These are phyloP conservation scores for Torymus aiolomorphi DNA, from an alignment of 2,888 invertebrate species.

Conservation along the genomic window DNA sequence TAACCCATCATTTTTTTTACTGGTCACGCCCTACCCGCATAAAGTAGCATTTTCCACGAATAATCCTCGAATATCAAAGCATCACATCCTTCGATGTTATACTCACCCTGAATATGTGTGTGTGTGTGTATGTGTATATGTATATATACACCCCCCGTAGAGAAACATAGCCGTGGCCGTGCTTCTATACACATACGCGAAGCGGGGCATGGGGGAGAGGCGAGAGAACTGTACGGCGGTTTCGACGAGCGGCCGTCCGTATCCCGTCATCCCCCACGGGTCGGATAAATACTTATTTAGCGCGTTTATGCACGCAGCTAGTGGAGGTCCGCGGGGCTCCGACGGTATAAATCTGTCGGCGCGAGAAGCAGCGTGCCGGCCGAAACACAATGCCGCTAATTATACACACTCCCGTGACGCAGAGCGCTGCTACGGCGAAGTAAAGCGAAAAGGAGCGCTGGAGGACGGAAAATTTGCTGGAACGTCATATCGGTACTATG, in stretches of 20 bases:
- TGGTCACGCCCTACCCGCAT: not conserved
- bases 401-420: conserved; percentile 75
- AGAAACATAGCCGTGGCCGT: too few species aligned
- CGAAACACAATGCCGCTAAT: conserved; percentile 75
- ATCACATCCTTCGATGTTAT: not conserved
- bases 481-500: too few species aligned
- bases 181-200: too few species aligned
- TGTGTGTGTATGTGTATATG: not conserved
- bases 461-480: conserved; percentile 20
- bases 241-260: conserved; percentile 46
- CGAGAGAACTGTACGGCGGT: conserved; percentile 14
- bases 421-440: conserved; percentile 51
- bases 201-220: not conserved
- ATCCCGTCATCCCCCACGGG: conserved; percentile 70
- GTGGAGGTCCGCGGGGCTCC: conserved; percentile 70
- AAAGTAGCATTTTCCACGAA: not conserved
- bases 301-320: conserved; percentile 74
- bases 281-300: conserved; percentile 76
- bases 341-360: conserved; percentile 74
- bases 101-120: too few species aligned
- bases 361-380: conserved; percentile 60
- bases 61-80: conserved; percentile 35
- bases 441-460: conserved; percentile 38
- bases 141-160: too few species aligned
- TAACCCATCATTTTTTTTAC: conserved; percentile 16